Conservation (phyloP, 2,113 vertebrate species). For the Catharus bicknelli region DNA sequence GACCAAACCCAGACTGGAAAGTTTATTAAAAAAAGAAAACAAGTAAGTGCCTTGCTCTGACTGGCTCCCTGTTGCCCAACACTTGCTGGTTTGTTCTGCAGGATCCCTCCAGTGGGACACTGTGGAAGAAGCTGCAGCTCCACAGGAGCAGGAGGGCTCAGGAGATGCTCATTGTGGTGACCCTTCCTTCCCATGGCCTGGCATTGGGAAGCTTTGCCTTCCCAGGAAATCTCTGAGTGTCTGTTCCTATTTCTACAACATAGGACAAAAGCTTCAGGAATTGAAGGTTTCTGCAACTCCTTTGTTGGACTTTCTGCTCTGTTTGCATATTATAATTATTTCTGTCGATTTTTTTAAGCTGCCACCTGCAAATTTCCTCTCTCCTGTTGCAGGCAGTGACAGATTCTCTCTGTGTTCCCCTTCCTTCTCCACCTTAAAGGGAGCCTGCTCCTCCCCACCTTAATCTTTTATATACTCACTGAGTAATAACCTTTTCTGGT, state of each 20-base stretch:
- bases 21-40: neutral
- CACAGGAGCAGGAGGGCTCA: neutral
- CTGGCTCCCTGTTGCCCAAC: fast-evolving
- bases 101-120: fast-evolving
- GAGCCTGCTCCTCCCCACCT: neutral
- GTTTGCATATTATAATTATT: neutral
- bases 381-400: neutral
- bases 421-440: slow-evolving; percentile 12
- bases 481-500: slow-evolving; percentile 47
- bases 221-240: neutral
- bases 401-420: fast-evolving
- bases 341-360: neutral
- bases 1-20: neutral
- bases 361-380: neutral
- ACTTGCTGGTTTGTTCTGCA: neutral
- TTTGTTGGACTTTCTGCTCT: neutral
- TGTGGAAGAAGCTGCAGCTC: neutral
- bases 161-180: neutral
- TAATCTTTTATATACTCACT: slow-evolving; percentile 12
- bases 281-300: neutral
- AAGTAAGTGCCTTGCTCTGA: neutral
- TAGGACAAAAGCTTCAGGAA: neutral
- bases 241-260: neutral
- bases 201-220: neutral
- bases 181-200: neutral